Evolutionary conservation across 2,888 invertebrate species (phyloP).

Genomic region (Blastobasis adustella): DNA sequence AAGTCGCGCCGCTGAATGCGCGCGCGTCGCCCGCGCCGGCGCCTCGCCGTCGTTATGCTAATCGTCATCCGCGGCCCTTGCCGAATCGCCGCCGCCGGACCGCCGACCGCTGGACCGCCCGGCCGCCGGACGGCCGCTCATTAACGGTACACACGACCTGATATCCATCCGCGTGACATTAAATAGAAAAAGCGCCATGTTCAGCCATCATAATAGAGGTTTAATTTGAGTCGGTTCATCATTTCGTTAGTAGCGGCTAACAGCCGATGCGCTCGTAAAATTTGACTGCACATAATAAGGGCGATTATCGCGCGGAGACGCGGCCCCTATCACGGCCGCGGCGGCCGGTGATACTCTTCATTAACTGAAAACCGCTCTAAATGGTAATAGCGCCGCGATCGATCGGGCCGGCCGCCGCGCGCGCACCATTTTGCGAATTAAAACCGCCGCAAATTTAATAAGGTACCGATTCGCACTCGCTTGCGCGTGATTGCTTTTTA

Average conservation of each 20-base stretch:
- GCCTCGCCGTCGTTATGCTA: conserved; percentile 37
- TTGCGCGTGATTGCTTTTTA: conserved; percentile 41
- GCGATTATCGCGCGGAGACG: conserved; percentile 54
- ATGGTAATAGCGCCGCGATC: conserved; percentile 54
- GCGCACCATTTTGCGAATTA: conserved; percentile 38
- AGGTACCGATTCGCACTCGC: conserved; percentile 41
- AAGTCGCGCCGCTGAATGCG: conserved; percentile 47
- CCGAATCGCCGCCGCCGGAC: too few relatives aligned
- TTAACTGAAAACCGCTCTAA: conserved; percentile 67
- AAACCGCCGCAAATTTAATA: conserved; percentile 58
- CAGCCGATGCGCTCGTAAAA: conserved; percentile 67
- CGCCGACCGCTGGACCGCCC: conserved; percentile 8
- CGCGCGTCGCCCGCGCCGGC: conserved; percentile 63
- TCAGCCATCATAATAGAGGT: conserved; percentile 49
- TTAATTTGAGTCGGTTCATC: conserved; percentile 57
- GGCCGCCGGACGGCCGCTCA: conserved; percentile 26
- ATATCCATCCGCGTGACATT: conserved; percentile 41
- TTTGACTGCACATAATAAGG: conserved; percentile 70
- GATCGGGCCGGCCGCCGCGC: conserved; percentile 36
- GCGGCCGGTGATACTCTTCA: conserved; percentile 45
- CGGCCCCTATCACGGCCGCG: conserved; percentile 11
- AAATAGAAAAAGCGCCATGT: conserved; percentile 44
- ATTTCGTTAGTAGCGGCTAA: conserved; percentile 60
- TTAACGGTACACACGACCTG: conserved; percentile 37
- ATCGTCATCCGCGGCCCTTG: conserved; percentile 19